Base-by-base conservation (phyloP, 2,888 invertebrate species). In the Sarcophaga subvicina region DNA sequence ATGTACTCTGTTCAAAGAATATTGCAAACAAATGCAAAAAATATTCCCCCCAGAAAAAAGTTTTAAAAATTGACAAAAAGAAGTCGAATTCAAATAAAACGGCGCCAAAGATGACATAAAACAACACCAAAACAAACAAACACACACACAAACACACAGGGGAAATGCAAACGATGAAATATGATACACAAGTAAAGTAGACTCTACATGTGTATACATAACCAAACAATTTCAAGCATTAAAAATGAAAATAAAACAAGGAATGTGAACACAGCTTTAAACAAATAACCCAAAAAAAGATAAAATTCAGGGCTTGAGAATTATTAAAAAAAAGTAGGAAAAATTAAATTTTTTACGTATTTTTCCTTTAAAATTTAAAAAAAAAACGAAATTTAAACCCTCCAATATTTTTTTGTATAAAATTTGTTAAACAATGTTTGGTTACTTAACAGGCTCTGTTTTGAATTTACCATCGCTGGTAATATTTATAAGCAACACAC, bases 31-130 rank as follows among this genome's bases (percentile, higher is more conserved):
- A 76, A 69, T 85, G 73, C 49, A 67, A 76, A 88, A 79, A 72
- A 63, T 17, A 12, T 37, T 8, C 10, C 37, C 37, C 37, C 37
- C 0, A 8, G 1, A 69, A 20, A 11, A 54, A 14, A 84, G 80
- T 73, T 66, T 63, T 45, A n/a, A 70, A 37, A 59, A 80, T 69
- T 54, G 27, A 54, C 54, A 80, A 77, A 49, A 75, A 78, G 76
- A 84, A 90, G 88, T 89, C 89, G 87, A 89, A 87, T 75, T 83
- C 79, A 82, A 87, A 87, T 82, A 83, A 87, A 87, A 83, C 85
- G 85, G 80, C 88, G 88, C 89, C 89, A 89, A 88, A 83, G 69
- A 71, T 85, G 83, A 88, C 78, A 88, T 73, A 73, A 81, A 81
- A 75, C 66, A 76, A 75, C 45, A 59, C 75, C 59, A 59, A 49